Evolutionary conservation across 2,113 vertebrate species (phyloP).

Genomic region (Natator depressus): DNA sequence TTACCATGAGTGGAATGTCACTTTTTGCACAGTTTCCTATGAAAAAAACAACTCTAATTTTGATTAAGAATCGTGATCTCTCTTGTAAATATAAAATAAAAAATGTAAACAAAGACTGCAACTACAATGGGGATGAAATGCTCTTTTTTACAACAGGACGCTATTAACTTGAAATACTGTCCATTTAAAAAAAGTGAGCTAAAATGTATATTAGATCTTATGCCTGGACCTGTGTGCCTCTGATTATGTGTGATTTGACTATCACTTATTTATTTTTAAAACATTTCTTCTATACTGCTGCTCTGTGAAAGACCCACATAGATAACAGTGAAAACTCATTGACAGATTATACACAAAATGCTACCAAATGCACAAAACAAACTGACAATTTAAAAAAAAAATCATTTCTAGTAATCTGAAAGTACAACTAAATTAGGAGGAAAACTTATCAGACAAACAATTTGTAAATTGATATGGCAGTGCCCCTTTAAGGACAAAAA

Average conservation of each 20-base stretch:
- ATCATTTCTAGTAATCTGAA: background rate
- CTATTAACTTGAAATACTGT: background rate
- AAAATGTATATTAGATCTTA: background rate
- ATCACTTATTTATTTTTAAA: rapidly evolving
- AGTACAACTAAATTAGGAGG: rapidly evolving
- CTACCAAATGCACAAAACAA: rapidly evolving
- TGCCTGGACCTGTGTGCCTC: background rate
- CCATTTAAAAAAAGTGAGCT: background rate
- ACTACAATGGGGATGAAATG: background rate
- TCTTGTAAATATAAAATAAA: background rate
- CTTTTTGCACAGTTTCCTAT: background rate
- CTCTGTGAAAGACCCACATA: background rate
- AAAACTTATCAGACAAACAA: rapidly evolving
- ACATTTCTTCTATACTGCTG: rapidly evolving
- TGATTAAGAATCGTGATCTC: background rate
- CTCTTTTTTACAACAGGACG: rapidly evolving
- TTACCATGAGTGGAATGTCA: background rate
- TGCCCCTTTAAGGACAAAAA: background rate
- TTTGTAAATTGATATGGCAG: background rate
- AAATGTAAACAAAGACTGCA: background rate
- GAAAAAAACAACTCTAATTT: background rate
- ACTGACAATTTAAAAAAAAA: background rate
- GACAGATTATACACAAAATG: rapidly evolving
- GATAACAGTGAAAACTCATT: rapidly evolving
- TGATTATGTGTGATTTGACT: rapidly evolving